Conservation (phyloP, 2,888 invertebrate species). For the Busseola fusca region DNA sequence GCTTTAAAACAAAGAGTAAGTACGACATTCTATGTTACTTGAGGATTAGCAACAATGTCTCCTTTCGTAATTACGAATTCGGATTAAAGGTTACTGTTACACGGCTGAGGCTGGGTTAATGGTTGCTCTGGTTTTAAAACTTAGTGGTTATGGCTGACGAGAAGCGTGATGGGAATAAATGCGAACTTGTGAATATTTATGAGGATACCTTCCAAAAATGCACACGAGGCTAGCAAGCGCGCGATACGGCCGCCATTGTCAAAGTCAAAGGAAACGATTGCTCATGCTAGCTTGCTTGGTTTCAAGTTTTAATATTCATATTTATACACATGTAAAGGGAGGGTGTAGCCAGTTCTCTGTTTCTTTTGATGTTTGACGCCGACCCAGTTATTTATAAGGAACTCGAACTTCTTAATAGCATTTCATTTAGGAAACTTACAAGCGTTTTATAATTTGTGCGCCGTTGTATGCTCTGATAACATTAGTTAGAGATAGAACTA, state of each 20-base stretch:
- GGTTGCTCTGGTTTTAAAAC: slow-evolving; percentile 51
- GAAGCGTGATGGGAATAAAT: slow-evolving; percentile 60
- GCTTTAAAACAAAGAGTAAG: slow-evolving; percentile 11
- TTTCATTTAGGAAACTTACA: background rate
- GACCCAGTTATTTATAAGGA: slow-evolving; percentile 16
- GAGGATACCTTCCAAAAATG: slow-evolving; percentile 72
- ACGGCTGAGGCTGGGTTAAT: slow-evolving; percentile 39
- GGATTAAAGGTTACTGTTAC: slow-evolving; percentile 40
- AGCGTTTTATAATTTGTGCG: background rate
- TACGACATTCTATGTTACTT: slow-evolving; percentile 1
- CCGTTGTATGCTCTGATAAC: no score
- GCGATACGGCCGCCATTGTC: slow-evolving; percentile 60
- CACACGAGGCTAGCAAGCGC: slow-evolving; percentile 59
- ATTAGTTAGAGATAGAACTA: background rate
- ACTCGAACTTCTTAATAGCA: background rate
- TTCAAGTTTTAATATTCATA: slow-evolving; percentile 65
- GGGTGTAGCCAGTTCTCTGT: slow-evolving; percentile 11
- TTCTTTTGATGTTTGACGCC: slow-evolving; percentile 15
- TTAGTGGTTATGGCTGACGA: slow-evolving; percentile 45
- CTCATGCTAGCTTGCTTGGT: slow-evolving; percentile 48
- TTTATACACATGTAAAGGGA: slow-evolving; percentile 42
- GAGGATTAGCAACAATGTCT: slow-evolving; percentile 32
- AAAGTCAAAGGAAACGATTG: slow-evolving; percentile 63
- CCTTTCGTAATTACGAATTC: slow-evolving; percentile 36
- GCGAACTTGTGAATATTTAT: slow-evolving; percentile 73